Conservation (phyloP, 2,797 vertebrate genomes). For the Poecile montanus region DNA sequence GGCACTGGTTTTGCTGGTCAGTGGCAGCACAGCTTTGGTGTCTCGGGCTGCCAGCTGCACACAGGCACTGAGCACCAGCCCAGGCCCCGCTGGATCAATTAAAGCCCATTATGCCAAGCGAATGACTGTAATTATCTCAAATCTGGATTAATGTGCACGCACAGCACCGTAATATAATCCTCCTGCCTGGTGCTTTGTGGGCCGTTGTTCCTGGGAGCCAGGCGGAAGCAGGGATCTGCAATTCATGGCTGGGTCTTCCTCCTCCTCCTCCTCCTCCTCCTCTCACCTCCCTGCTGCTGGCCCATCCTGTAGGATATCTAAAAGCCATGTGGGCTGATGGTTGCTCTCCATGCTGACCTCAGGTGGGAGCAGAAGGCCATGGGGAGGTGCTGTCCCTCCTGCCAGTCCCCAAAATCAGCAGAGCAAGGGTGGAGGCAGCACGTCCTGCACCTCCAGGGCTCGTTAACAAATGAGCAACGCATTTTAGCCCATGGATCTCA, state of each 20-base stretch:
- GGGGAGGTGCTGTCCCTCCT: not conserved
- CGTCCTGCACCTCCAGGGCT: not conserved
- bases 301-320: not conserved
- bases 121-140: slow-evolving; percentile 64
- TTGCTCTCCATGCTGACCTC: not conserved
- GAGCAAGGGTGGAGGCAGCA: not conserved
- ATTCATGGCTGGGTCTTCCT: accelerated
- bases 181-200: not conserved
- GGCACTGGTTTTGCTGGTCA: accelerated
- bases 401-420: not conserved
- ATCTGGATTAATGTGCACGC: slow-evolving; percentile 51
- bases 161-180: not conserved
- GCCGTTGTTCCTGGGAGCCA: not conserved
- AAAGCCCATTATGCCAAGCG: slow-evolving; percentile 58
- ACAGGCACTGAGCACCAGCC: not conserved
- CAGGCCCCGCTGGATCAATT: slow-evolving; percentile 36
- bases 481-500: not conserved
- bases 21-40: not conserved
- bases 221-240: not conserved
- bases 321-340: accelerated
- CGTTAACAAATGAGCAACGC: accelerated
- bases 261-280: not conserved
- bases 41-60: not conserved
- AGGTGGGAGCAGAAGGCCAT: not conserved
- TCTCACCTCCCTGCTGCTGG: not conserved